Evolutionary conservation across 2,888 invertebrate genomes (phyloP).

Genomic region (Diarsia dahlii): DNA sequence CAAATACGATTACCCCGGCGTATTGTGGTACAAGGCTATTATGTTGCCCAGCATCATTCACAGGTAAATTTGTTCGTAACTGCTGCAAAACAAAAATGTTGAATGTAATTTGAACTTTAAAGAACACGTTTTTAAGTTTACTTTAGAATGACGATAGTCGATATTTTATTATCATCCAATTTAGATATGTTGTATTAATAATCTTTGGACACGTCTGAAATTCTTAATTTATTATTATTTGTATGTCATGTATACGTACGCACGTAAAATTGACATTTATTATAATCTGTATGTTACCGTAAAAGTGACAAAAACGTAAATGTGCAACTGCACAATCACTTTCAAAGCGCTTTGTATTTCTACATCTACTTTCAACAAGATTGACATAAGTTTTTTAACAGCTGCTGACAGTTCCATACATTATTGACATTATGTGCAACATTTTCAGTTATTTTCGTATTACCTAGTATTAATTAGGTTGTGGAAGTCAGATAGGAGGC

Average conservation of each 20-base stretch:
- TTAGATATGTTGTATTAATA: neutral
- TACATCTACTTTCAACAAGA: neutral
- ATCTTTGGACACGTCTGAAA: neutral
- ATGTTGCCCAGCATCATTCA: slow-evolving; percentile 96
- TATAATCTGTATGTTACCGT: neutral
- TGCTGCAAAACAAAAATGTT: neutral
- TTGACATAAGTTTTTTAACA: neutral
- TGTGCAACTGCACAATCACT: neutral
- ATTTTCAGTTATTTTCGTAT: too few species aligned
- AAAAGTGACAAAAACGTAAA: neutral
- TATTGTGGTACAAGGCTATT: slow-evolving; percentile 96
- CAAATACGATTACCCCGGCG: slow-evolving; percentile 92
- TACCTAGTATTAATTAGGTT: too few species aligned
- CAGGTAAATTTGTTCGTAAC: slow-evolving; percentile 85
- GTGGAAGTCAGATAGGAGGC: too few species aligned
- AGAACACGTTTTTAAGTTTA: neutral
- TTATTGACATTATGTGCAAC: neutral
- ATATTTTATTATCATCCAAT: neutral
- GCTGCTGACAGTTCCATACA: neutral
- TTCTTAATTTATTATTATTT: too few species aligned
- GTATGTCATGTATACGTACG: too few species aligned
- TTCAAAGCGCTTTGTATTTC: neutral
- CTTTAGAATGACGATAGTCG: neutral
- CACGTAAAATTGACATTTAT: too few species aligned
- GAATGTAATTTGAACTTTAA: neutral